Conservation (phyloP, 2,113 vertebrate genomes). For the Andinoacara biseriatus region DNA sequence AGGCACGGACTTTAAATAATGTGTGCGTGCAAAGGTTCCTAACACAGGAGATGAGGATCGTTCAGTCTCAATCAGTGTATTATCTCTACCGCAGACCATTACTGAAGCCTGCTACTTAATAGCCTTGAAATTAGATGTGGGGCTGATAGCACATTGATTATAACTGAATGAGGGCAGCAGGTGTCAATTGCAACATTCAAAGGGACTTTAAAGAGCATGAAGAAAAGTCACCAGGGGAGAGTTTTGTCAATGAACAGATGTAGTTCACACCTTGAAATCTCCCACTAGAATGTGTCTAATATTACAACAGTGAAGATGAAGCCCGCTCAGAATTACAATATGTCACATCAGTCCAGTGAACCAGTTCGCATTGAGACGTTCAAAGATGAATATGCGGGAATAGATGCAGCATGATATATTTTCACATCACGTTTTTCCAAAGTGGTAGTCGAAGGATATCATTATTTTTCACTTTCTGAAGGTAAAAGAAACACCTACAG, state of each 20-base stretch:
- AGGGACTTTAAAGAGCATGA: constrained; percentile 27
- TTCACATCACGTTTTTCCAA: not conserved
- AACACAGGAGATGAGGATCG: constrained; percentile 50
- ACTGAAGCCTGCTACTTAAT: constrained; percentile 32
- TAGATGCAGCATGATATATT: not conserved
- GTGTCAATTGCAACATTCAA: constrained; percentile 31
- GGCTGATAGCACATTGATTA: constrained; percentile 65
- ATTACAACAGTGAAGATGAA: not conserved
- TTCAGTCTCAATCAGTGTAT: constrained; percentile 61
- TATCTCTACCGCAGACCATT: constrained; percentile 45
- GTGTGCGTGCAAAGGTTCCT: constrained; percentile 41
- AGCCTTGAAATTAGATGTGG: constrained; percentile 56
- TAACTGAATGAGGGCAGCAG: constrained; percentile 45
- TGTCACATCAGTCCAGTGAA: not conserved
- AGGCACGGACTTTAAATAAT: constrained; percentile 52
- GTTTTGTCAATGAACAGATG: not conserved
- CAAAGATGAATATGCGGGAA: not conserved
- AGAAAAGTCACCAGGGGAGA: not conserved
- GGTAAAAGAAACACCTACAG: not conserved
- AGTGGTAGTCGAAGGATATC: not conserved
- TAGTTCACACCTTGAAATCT: not conserved
- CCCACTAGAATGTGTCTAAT: not conserved
- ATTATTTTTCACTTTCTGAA: not conserved
- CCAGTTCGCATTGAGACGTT: not conserved
- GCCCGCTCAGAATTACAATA: not conserved